These are phyloP conservation scores for Brachyhypopomus gauderio DNA, from an alignment of 2,113 vertebrate genomes.

Conservation along the genomic window DNA sequence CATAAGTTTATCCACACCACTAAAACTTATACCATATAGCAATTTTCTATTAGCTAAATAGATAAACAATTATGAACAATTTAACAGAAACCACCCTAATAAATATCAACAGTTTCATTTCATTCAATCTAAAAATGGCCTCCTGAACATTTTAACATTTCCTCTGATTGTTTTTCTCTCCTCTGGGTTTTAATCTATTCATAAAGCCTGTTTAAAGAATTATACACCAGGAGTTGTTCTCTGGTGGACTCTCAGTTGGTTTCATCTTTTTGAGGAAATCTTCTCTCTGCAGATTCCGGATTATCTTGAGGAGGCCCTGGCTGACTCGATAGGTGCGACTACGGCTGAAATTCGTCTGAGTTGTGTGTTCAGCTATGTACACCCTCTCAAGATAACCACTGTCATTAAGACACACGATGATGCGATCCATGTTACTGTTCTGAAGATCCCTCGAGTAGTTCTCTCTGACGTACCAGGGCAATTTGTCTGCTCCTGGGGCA, in stretches of 20 bases:
- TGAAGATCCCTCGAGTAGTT: accelerated
- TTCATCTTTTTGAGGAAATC: background rate
- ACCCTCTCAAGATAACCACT: background rate
- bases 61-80: no score
- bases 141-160: no score
- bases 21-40: no score
- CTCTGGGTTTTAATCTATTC: background rate
- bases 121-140: no score
- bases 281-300: background rate
- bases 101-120: no score
- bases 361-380: constrained; percentile 30
- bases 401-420: constrained; percentile 1
- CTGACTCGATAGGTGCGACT: constrained; percentile 18
- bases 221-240: background rate
- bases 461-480: background rate
- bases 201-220: background rate
- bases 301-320: background rate
- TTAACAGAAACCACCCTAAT: no score
- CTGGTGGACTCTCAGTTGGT: no score
- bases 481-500: accelerated
- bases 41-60: no score
- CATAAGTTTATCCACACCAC: no score
- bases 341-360: background rate
- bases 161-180: background rate
- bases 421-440: constrained; percentile 34